These are phyloP conservation scores for Heterochromis multidens DNA, from an alignment of 2,113 vertebrate species.

Conservation along the genomic window DNA sequence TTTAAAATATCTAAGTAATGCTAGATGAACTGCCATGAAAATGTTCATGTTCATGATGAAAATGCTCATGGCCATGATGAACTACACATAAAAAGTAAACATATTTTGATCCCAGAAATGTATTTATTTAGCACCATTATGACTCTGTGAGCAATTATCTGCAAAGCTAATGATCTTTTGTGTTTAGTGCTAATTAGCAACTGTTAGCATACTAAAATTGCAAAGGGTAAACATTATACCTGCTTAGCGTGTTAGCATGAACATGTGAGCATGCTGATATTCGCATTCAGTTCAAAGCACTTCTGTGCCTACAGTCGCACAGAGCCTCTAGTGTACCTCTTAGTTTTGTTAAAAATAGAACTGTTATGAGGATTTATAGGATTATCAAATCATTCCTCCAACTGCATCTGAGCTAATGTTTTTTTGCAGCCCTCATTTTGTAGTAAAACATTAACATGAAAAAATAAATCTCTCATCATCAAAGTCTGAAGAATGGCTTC, in stretches of 20 bases:
- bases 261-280: neutral
- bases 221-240: neutral
- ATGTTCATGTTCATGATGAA: neutral
- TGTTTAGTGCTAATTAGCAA: neutral
- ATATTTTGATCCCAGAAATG: neutral
- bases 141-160: neutral
- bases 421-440: neutral
- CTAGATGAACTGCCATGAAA: too few species aligned
- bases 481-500: neutral
- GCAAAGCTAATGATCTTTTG: neutral
- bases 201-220: neutral
- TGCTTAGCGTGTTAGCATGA: neutral
- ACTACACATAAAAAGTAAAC: neutral
- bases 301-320: neutral
- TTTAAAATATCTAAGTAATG: too few species aligned
- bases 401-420: neutral
- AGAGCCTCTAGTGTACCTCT: neutral
- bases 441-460: neutral
- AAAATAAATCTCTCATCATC: neutral
- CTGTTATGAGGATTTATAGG: neutral
- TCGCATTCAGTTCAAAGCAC: neutral
- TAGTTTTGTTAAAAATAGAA: neutral
- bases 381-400: neutral
- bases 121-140: neutral
- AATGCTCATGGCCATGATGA: neutral